Conservation (phyloP, 2,888 invertebrate species). For the Platypus cylindrus region DNA sequence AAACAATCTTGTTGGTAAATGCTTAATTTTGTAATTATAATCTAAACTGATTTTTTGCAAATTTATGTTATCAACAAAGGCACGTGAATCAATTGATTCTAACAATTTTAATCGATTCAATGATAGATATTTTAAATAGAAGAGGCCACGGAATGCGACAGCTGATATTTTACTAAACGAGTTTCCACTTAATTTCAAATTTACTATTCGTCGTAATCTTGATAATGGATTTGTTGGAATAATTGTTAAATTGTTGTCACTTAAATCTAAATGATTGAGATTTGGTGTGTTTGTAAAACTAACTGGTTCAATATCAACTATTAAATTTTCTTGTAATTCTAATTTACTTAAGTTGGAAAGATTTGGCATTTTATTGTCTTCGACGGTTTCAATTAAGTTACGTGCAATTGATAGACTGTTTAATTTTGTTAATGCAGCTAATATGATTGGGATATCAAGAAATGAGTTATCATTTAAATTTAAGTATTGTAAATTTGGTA, state of each 20-base stretch:
- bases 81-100: conserved; percentile 57
- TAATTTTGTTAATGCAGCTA: conserved; percentile 52
- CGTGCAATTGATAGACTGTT: conserved; percentile 63
- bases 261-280: conserved; percentile 60
- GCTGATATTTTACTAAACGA: conserved; percentile 59
- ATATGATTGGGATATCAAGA: conserved; percentile 57
- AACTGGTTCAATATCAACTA: conserved; percentile 55
- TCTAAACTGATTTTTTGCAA: conserved; percentile 66
- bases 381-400: conserved; percentile 64
- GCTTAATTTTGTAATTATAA: conserved; percentile 58
- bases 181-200: conserved; percentile 67
- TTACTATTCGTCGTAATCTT: conserved; percentile 62
- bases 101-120: conserved; percentile 56
- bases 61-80: conserved; percentile 76
- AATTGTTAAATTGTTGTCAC: conserved; percentile 68
- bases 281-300: conserved; percentile 64
- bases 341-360: conserved; percentile 58
- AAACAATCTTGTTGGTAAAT: conserved; percentile 69
- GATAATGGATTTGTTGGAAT: conserved; percentile 66
- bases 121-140: conserved; percentile 63
- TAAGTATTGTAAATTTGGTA: conserved; percentile 57
- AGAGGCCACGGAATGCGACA: conserved; percentile 72
- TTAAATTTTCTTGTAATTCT: conserved; percentile 62
- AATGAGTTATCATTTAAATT: conserved; percentile 68
- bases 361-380: conserved; percentile 58